Conservation (phyloP, 2,113 vertebrate species). For the Apus apus region DNA sequence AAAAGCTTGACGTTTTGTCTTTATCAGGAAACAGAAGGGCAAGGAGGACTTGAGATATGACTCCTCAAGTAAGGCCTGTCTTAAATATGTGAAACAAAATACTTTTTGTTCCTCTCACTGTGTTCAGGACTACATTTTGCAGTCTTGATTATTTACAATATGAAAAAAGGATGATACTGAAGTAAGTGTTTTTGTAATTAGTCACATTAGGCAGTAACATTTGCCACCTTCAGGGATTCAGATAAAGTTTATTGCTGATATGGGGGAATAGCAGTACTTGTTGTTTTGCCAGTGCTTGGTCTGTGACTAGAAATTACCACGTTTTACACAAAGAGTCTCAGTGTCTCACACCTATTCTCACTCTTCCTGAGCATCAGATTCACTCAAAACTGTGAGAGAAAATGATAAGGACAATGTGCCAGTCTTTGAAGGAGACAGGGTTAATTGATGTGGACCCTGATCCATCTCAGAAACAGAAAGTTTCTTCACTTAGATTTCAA, state of each 20-base stretch:
- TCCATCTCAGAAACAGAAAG: background rate
- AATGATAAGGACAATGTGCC: background rate
- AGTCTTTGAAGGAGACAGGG: background rate
- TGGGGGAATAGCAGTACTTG: background rate
- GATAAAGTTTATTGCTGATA: background rate
- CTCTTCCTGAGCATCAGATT: background rate
- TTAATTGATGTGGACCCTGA: background rate
- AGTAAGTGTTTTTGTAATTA: background rate
- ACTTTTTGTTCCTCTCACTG: background rate
- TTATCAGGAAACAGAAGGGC: background rate
- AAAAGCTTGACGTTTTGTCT: background rate
- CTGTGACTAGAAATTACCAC: background rate
- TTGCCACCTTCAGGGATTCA: background rate
- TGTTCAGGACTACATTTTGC: background rate
- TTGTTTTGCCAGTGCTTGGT: background rate
- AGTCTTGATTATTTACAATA: background rate
- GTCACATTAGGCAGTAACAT: background rate
- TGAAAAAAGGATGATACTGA: background rate
- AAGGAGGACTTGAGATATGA: background rate
- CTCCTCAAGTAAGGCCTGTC: rapidly evolving
- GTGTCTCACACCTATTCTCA: background rate
- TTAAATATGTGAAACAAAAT: background rate
- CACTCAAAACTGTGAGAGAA: background rate
- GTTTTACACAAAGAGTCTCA: background rate
- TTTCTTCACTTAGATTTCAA: background rate